phyloP scores from a whole-genome alignment of 2,113 vertebrate genomes.

The Pseudois nayaur region DNA sequence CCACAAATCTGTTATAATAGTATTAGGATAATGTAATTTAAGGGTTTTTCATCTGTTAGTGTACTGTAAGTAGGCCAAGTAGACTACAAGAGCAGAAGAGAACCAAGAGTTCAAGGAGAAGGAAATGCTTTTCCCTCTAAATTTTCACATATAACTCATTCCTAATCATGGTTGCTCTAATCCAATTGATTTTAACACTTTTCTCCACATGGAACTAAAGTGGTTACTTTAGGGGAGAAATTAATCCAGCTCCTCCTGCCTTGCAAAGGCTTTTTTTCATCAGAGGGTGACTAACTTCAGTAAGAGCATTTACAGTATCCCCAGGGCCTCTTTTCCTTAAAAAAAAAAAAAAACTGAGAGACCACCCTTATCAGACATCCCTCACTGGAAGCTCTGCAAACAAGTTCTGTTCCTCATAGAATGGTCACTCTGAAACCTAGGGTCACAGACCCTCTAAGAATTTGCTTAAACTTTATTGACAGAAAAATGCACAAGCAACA shows the following conservation, averaged over 20 bases:
- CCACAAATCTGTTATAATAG: not conserved
- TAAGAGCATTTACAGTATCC: not conserved
- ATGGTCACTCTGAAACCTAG: not conserved
- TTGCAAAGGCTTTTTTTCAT: not conserved
- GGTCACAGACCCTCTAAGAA: not conserved
- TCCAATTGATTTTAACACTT: conserved; percentile 4
- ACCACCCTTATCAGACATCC: not conserved
- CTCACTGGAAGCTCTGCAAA: not conserved
- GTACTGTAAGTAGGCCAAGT: not conserved
- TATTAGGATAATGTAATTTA: not conserved
- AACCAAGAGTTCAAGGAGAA: not conserved
- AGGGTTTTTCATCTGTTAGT: conserved; percentile 29
- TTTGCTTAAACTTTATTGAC: not conserved
- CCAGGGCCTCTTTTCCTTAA: not conserved
- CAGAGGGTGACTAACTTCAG: not conserved
- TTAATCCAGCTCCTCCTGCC: not conserved
- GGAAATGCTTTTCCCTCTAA: not conserved
- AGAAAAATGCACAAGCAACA: conserved; percentile 17
- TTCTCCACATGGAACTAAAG: conserved; percentile 8
- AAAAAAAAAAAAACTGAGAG: not conserved
- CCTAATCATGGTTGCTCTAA: conserved; percentile 13
- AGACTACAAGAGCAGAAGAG: conserved; percentile 15
- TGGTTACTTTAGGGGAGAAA: conserved; percentile 21
- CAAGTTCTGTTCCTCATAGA: not conserved
- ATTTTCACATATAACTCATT: conserved; percentile 23